These are phyloP conservation scores for Muscicapa striata DNA, from an alignment of 2,797 vertebrate genomes.

Conservation along the genomic window DNA sequence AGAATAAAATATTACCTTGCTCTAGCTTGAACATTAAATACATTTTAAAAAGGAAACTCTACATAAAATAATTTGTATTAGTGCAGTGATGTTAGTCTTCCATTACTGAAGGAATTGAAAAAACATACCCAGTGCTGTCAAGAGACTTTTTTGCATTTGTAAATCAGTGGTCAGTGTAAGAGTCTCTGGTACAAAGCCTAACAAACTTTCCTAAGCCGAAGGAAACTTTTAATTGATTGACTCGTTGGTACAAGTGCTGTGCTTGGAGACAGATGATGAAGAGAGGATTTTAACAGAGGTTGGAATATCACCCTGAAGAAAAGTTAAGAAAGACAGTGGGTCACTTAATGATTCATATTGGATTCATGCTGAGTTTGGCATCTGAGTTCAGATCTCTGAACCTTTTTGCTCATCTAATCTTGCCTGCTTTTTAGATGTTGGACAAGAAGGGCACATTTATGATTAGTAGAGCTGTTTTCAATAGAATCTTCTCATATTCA, in stretches of 20 bases:
- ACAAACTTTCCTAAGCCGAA: background rate
- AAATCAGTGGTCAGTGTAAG: background rate
- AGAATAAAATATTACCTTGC: conserved; percentile 29
- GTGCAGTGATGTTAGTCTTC: background rate
- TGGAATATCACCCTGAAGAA: background rate
- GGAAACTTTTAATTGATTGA: background rate
- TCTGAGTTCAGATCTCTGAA: background rate
- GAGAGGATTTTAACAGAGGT: background rate
- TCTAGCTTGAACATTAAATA: conserved; percentile 5
- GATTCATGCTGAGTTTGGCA: background rate
- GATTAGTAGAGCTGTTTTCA: background rate
- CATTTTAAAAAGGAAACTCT: background rate
- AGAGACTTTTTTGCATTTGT: background rate
- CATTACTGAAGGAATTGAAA: background rate
- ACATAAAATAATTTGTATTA: background rate
- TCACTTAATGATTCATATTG: background rate
- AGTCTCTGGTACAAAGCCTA: background rate
- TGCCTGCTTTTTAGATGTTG: background rate
- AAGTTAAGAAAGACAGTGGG: background rate
- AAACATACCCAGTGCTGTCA: rapidly evolving
- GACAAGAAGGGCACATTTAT: background rate
- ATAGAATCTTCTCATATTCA: background rate
- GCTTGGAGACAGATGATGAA: background rate
- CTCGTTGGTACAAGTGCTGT: background rate
- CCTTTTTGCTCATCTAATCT: background rate